Percentiles rank a stretch among this genome's conserved stretches.
Conservation (phyloP, 1,140 invertebrate species). For the Drosophila melanica region DNA sequence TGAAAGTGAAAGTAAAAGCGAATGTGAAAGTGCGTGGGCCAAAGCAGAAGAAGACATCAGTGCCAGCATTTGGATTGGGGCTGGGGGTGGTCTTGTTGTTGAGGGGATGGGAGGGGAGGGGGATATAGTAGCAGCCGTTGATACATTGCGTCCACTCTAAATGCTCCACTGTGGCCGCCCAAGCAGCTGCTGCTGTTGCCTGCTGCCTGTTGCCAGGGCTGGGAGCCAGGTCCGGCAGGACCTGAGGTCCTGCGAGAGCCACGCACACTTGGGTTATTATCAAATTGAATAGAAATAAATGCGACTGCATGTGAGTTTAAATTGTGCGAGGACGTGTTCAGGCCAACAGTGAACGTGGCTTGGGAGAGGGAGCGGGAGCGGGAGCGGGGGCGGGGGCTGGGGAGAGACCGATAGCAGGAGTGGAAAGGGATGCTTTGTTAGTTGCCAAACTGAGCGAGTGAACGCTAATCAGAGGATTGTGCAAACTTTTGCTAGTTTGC, state of each 20-base stretch:
- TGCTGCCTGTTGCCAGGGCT: neutral
- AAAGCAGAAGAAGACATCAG: slow-evolving; percentile 45
- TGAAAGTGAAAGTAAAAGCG: slow-evolving; percentile 34
- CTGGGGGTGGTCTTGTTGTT: neutral
- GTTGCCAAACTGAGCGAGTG: neutral
- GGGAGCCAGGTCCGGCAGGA: slow-evolving; percentile 16
- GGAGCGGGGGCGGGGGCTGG: too few relatives aligned
- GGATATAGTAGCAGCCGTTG: slow-evolving; percentile 62
- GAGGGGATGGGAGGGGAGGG: neutral
- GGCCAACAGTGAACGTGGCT: too few relatives aligned
- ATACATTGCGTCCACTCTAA: slow-evolving; percentile 78
- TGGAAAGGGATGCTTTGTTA: neutral
- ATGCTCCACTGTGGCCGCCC: slow-evolving; percentile 68
- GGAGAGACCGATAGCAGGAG: too few relatives aligned
- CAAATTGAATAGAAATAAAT: slow-evolving; percentile 82
- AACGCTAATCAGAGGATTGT: neutral
- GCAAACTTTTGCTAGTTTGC: neutral
- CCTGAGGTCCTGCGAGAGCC: slow-evolving; percentile 32
- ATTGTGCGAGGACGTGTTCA: slow-evolving; percentile 34
- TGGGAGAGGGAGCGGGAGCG: too few relatives aligned
- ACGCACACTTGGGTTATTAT: slow-evolving; percentile 71
- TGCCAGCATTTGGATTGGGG: neutral
- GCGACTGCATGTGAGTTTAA: slow-evolving; percentile 75
- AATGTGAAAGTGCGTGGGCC: slow-evolving; percentile 32
- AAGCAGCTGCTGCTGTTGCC: slow-evolving; percentile 56